phyloP scores from a whole-genome alignment of 2,113 vertebrate species.

The Carassius carassius region DNA sequence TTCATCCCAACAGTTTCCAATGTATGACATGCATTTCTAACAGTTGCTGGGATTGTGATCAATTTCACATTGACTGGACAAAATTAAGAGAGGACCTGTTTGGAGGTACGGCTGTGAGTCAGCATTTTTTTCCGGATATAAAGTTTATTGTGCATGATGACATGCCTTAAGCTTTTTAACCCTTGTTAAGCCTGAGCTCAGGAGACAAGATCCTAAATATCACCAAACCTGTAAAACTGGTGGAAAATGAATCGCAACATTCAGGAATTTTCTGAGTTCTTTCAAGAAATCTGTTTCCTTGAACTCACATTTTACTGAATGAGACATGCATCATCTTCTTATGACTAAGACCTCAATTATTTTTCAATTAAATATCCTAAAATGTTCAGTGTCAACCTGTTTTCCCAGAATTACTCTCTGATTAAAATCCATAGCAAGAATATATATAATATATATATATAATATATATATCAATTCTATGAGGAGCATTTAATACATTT shows the following conservation, averaged over 20 bases:
- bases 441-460: too few relatives aligned
- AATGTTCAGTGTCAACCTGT: too few relatives aligned
- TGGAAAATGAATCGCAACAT: not conserved
- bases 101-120: constrained; percentile 46
- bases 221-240: not conserved
- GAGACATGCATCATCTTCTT: not conserved
- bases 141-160: not conserved
- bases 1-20: not conserved
- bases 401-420: too few relatives aligned
- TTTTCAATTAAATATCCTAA: too few relatives aligned
- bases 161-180: not conserved
- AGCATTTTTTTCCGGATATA: constrained; percentile 35
- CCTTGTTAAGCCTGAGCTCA: not conserved
- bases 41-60: not conserved
- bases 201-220: not conserved
- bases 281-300: constrained; percentile 1
- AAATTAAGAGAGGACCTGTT: constrained; percentile 3
- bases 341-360: too few relatives aligned
- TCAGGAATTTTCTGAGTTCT: not conserved
- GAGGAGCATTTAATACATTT: not conserved
- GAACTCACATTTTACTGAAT: not conserved
- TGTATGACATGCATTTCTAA: not conserved
- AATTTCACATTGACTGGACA: not conserved
- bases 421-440: too few relatives aligned
- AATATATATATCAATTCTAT: not conserved